Base-by-base conservation (phyloP, 2,113 vertebrate genomes). In the Mesitornis unicolor region DNA sequence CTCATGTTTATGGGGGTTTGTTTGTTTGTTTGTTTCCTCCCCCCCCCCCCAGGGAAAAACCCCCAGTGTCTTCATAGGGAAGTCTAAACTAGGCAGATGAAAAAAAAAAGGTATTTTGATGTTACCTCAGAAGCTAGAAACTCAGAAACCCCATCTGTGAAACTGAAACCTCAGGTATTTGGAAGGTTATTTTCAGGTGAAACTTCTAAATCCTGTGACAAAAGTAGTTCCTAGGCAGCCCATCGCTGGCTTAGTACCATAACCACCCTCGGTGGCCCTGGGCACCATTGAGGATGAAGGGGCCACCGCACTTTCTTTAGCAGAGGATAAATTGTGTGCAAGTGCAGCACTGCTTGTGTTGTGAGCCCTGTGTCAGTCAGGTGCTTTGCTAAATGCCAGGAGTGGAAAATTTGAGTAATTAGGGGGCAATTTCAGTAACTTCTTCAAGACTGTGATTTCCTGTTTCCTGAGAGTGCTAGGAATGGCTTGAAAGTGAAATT, bases 241-340 rank as follows among this genome's bases (percentile, higher is more conserved):
- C 26, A n/a, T n/a, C n/a, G 0, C 17, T 57, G 42, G 11, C 24
- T 70, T 21, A 42, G 45, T 25, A 51, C 25, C 11, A 24, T 16
- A 84, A 35, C 22, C 28, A n/a, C 13, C 13, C 45, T 1, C 59
- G 48, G 40, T 75, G 65, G 22, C 51, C 19, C 26, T 86, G 56
- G 45, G 38, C 38, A 53, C 9, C 11, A 1, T 0, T 35, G 19
- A n/a, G 38, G 13, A 13, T 2, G 3, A 24, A n/a, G 60, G 8
- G 18, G 13, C 28, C 21, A 36, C 61, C 0, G 2, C 19, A 3
- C 26, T 61, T 18, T 2, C 4, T 38, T 54, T 11, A 25, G 65
- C 18, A 40, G 69, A 54, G 78, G 31, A 59, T 24, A 38, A 48
- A 15, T 29, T 21, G 18, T 18, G 7, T 36, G 33, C 40, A 48